Evolutionary conservation across 1,140 invertebrate species (phyloP).

Genomic region (Drosophila truncata): DNA sequence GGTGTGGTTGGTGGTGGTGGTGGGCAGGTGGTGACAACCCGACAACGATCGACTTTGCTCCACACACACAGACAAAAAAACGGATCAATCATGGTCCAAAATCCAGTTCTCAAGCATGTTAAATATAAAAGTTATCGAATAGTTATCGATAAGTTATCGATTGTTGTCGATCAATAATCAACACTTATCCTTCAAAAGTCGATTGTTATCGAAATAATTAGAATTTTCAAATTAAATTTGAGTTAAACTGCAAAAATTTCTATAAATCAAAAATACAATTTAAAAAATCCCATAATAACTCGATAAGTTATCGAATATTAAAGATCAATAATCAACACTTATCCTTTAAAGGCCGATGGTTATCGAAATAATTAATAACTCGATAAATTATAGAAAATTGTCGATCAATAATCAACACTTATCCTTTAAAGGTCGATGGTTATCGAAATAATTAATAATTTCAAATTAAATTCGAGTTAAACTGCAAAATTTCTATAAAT

Average conservation of each 20-base stretch:
- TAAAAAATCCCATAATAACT: not conserved
- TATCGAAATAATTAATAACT: too few relatives aligned
- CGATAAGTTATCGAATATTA: not conserved
- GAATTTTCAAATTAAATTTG: not conserved
- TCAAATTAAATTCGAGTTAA: not conserved
- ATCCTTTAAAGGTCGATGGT: not conserved
- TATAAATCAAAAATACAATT: not conserved
- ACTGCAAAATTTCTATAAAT: not conserved
- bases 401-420: not conserved
- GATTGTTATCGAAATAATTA: not conserved
- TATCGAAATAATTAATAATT: not conserved
- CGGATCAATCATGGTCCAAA: conserved; percentile 5
- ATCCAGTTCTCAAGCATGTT: not conserved
- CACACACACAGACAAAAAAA: conserved; percentile 10
- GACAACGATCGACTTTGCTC: conserved; percentile 47
- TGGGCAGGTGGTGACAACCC: conserved; percentile 42
- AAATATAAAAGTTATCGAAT: not conserved
- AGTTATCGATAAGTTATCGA: not conserved
- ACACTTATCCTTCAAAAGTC: not conserved
- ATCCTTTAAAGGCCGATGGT: not conserved
- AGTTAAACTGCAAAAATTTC: not conserved
- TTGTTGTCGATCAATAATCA: not conserved
- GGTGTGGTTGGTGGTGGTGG: not conserved
- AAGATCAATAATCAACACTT: not conserved
- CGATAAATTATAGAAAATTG: not conserved